A percentile compares a stretch with the other conserved stretches of the same genome.
These are phyloP conservation scores for Spodoptera picta DNA, from an alignment of 2,888 invertebrate genomes.

Conservation along the genomic window DNA sequence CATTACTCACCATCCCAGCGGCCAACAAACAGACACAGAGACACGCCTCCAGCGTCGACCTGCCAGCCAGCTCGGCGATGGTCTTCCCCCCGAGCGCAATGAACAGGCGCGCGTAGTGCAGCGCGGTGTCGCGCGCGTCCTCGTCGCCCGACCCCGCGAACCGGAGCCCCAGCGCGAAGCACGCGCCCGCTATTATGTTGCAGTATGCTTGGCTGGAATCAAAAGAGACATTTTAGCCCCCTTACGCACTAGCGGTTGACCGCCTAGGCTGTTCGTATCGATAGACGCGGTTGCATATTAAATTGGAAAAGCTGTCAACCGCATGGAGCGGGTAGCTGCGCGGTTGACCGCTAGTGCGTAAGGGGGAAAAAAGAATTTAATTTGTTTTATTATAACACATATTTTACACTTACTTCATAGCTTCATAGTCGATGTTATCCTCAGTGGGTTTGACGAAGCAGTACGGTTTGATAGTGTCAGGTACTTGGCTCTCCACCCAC, in stretches of 20 bases:
- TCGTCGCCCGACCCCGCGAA: conserved; percentile 97
- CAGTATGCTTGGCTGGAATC: conserved; percentile 96
- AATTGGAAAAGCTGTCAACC: too few relatives aligned
- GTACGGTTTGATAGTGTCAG: conserved; percentile 92
- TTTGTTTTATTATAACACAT: too few relatives aligned
- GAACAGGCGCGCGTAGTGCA: conserved; percentile 92
- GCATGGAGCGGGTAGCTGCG: too few relatives aligned
- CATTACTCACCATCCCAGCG: conserved; percentile 91
- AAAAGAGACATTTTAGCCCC: background rate
- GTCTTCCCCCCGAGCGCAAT: conserved; percentile 91
- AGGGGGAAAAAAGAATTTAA: too few relatives aligned
- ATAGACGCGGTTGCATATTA: too few relatives aligned
- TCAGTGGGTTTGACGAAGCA: conserved; percentile 93
- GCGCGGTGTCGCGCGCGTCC: conserved; percentile 93
- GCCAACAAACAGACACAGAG: conserved; percentile 94
- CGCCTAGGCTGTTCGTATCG: too few relatives aligned
- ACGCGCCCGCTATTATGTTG: conserved; percentile 98
- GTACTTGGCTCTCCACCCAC: conserved; percentile 96
- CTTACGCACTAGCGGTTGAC: too few relatives aligned
- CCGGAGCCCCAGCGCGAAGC: conserved; percentile 97
- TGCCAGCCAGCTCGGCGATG: conserved; percentile 95
- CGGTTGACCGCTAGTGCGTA: too few relatives aligned
- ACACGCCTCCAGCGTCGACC: conserved; percentile 96
- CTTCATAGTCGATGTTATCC: conserved; percentile 95
- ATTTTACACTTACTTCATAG: conserved; percentile 92